Base-by-base conservation (phyloP, 2,888 invertebrate species). In the Stenolophus ochropezus region DNA sequence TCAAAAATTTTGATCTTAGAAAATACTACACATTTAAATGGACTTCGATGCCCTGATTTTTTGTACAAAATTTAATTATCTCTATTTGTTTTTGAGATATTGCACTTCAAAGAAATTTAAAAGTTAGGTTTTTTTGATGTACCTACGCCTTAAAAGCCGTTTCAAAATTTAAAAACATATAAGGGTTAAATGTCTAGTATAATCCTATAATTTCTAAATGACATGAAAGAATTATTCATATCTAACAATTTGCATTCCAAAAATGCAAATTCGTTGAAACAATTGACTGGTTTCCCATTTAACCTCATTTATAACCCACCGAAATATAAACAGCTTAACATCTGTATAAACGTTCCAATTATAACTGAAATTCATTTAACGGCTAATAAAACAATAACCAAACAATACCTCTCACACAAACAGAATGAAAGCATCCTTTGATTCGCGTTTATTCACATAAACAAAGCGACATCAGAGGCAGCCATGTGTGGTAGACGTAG, bases 391-490 rank as follows among this genome's bases (percentile, higher is more conserved):
- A 33, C 33, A 69, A 33, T 33, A 33, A 33, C 16, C 18, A 33
- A 69, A 69, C 20, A 69, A 69, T 69, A 33, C 18, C 16, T 33
- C 33, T 4, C 33, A 16, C 65, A 69, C 33, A 69, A 69, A 69
- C 33, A 33, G 16, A 33, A 8, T 69, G 33, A 69, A 27, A 69
- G 65, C 42, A 69, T 69, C 65, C 65, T 69, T 69, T 69, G 65
- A 69, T 33, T 69, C 65, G 2, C 16, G 18, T 69, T 69, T 69
- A 69, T 69, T 69, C 65, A 42, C n/a, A 61, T 61, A 61, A 61
- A 69, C 65, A 69, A 69, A 69, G 65, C 16, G 16, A 21, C 27
- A 27, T 27, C 33, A 33, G 18, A 18, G 65, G 27, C 65, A 69
- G 18, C 65, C 61, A 69, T 69, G 65, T 69, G 65, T 69, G 27